phyloP scores from a whole-genome alignment of 2,797 vertebrate species.

The Echeneis naucrates region DNA sequence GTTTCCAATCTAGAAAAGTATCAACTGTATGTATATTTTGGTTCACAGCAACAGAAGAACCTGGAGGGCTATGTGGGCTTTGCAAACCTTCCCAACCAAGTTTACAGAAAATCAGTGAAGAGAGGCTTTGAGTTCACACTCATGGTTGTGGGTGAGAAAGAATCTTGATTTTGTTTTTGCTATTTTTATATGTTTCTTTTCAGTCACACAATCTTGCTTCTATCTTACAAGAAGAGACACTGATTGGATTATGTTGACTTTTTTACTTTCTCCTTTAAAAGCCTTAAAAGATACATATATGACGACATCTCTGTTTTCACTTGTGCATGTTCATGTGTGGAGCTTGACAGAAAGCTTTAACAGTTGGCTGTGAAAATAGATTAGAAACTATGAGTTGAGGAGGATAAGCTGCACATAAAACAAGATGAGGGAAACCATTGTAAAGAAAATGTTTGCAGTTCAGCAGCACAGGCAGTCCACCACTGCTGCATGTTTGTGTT shows the following conservation, averaged over 20 bases:
- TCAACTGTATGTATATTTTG: slow-evolving; percentile 53
- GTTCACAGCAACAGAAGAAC: slow-evolving; percentile 94
- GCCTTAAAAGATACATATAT: slow-evolving; percentile 10
- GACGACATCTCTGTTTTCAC: neutral
- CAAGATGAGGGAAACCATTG: slow-evolving; percentile 47
- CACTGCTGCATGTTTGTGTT: slow-evolving; percentile 22
- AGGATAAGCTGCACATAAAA: slow-evolving; percentile 30
- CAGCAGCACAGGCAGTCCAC: slow-evolving; percentile 22
- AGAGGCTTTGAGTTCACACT: slow-evolving; percentile 98
- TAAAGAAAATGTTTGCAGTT: slow-evolving; percentile 65
- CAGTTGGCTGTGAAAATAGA: slow-evolving; percentile 53
- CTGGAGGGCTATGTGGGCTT: slow-evolving; percentile 98
- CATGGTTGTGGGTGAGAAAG: slow-evolving; percentile 95
- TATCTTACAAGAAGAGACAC: neutral
- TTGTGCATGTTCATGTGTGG: slow-evolving; percentile 29
- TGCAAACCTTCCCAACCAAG: slow-evolving; percentile 91
- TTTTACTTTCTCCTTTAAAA: slow-evolving; percentile 4
- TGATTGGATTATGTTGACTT: neutral
- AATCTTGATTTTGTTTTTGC: neutral
- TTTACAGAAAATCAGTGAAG: slow-evolving; percentile 95
- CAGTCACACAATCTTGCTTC: neutral
- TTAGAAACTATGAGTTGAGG: slow-evolving; percentile 51
- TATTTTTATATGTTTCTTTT: slow-evolving; percentile 7
- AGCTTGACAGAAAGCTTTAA: slow-evolving; percentile 44
- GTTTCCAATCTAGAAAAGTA: slow-evolving; percentile 14